phyloP scores from a whole-genome alignment of 2,113 vertebrate species.

The Hydropotes inermis region DNA sequence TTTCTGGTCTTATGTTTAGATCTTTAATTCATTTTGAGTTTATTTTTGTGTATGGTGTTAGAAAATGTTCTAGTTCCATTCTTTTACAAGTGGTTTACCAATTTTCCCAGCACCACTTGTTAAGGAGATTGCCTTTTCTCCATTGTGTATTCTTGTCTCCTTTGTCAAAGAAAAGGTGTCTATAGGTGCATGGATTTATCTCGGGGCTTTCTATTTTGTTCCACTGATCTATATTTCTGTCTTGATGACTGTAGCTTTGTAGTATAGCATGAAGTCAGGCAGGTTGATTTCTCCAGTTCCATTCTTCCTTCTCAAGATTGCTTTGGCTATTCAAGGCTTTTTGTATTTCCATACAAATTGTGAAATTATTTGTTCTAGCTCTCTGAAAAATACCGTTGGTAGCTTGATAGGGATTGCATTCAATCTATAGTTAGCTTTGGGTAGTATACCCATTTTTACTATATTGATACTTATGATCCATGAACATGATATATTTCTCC shows the following conservation, averaged over 20 bases:
- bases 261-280: background rate
- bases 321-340: background rate
- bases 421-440: background rate
- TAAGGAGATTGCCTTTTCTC: background rate
- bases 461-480: background rate
- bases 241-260: background rate
- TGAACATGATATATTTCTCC: background rate
- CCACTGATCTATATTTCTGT: background rate
- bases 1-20: background rate
- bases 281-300: background rate
- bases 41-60: background rate
- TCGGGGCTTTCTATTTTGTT: background rate
- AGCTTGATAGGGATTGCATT: background rate
- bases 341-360: background rate
- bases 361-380: background rate
- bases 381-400: background rate
- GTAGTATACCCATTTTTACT: background rate
- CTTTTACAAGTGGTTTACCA: background rate
- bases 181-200: background rate
- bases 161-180: background rate
- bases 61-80: background rate
- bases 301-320: background rate
- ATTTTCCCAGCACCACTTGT: background rate
- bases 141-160: background rate
- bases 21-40: background rate